phyloP scores from a whole-genome alignment of 2,113 vertebrate species.

The Oenanthe melanoleuca region DNA sequence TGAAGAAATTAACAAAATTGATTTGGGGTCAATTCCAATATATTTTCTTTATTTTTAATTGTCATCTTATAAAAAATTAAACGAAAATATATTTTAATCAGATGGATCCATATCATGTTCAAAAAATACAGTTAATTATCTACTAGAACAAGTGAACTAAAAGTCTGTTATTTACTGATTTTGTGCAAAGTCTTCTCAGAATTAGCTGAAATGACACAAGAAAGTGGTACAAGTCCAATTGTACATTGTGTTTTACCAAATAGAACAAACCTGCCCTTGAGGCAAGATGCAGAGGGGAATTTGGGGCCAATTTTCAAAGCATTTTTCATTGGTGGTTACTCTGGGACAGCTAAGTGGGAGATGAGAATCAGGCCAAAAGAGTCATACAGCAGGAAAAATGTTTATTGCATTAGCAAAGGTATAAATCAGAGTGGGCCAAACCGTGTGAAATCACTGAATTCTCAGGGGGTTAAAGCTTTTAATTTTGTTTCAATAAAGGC shows the following conservation, averaged over 20 bases:
- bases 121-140: background rate
- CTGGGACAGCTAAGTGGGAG: background rate
- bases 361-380: background rate
- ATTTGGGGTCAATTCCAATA: background rate
- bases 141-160: background rate
- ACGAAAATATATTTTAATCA: background rate
- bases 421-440: conserved; percentile 21
- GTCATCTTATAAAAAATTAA: background rate
- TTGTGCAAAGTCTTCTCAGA: background rate
- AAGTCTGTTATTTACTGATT: background rate
- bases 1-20: background rate
- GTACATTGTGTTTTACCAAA: background rate
- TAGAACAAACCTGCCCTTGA: background rate
- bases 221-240: background rate
- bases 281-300: conserved; percentile 26
- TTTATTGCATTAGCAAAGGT: conserved; percentile 29
- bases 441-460: background rate
- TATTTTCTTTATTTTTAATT: background rate
- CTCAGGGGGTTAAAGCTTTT: background rate
- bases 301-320: conserved; percentile 12
- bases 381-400: background rate
- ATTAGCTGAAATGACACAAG: background rate
- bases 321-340: background rate
- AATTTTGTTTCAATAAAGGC: conserved; percentile 7
- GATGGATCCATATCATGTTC: background rate